A percentile compares a stretch with the other conserved stretches of the same genome.
These are phyloP conservation scores for Meta bourneti DNA, from an alignment of 2,888 invertebrate species.

Conservation along the genomic window DNA sequence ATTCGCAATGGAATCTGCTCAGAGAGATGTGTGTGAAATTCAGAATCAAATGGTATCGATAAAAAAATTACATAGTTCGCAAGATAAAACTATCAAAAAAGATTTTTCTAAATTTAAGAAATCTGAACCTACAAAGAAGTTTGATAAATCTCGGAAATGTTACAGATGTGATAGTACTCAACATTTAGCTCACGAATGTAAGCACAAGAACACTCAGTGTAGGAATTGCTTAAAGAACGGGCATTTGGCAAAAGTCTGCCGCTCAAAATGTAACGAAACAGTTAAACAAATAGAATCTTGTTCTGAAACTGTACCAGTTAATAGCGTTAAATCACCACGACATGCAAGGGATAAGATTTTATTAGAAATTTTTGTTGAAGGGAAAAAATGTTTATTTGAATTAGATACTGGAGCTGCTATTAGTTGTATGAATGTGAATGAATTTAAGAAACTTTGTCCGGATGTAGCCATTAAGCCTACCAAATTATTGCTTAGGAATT, in stretches of 20 bases:
- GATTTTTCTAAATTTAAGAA: constrained; percentile 38
- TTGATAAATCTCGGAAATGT: constrained; percentile 66
- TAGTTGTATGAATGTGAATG: constrained; percentile 35
- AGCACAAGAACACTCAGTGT: constrained; percentile 63
- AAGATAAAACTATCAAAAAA: constrained; percentile 35
- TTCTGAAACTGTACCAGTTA: constrained; percentile 64
- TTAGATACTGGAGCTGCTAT: constrained; percentile 32
- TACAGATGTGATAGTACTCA: constrained; percentile 64
- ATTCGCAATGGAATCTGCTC: constrained; percentile 61
- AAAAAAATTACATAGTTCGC: constrained; percentile 43
- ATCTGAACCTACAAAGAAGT: constrained; percentile 48
- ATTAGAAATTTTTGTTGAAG: constrained; percentile 32
- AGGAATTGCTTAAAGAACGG: constrained; percentile 65
- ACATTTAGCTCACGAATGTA: constrained; percentile 64
- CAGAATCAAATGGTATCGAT: constrained; percentile 63
- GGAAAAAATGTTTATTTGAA: constrained; percentile 32
- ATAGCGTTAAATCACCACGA: constrained; percentile 64
- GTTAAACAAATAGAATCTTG: constrained; percentile 64
- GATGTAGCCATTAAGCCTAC: constrained; percentile 64
- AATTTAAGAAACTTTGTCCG: constrained; percentile 43
- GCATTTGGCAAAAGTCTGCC: constrained; percentile 65
- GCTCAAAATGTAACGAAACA: constrained; percentile 63
- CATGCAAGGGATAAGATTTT: constrained; percentile 49
- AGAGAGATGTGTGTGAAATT: constrained; percentile 60
- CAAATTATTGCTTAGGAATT: constrained; percentile 66